Conservation (phyloP, 2,888 invertebrate species). For the Argyresthia goedartella region DNA sequence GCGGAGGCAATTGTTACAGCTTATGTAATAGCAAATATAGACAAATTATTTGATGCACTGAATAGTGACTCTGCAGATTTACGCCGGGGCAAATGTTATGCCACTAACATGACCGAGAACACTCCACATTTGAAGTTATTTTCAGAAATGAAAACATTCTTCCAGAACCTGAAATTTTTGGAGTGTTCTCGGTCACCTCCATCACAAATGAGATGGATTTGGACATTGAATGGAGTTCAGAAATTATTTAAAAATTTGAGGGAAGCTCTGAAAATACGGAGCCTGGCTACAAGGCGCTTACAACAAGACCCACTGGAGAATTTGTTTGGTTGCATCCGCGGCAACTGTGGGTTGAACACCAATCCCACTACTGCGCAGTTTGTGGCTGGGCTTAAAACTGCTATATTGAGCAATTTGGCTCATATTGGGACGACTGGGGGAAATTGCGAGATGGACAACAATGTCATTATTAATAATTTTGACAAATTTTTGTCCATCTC, state of each 20-base stretch:
- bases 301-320: conserved; percentile 16
- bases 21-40: neutral
- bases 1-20: neutral
- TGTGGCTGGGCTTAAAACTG: conserved; percentile 14
- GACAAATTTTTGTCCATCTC: neutral
- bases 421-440: conserved; percentile 6
- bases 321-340: conserved; percentile 12
- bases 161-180: neutral
- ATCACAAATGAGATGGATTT: conserved; percentile 1
- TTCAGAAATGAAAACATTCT: neutral
- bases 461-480: conserved; percentile 8
- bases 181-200: neutral
- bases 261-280: conserved; percentile 9
- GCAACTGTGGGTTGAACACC: conserved; percentile 16
- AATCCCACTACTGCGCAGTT: conserved; percentile 18
- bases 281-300: conserved; percentile 12
- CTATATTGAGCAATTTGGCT: conserved; percentile 10
- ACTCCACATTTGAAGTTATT: neutral
- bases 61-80: neutral
- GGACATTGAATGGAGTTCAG: neutral
- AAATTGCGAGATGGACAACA: conserved; percentile 13
- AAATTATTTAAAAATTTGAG: conserved; percentile 7
- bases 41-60: neutral
- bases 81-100: neutral
- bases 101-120: too few relatives aligned